Base-by-base conservation (phyloP, 2,888 invertebrate species). In the Hanleya hanleyi region DNA sequence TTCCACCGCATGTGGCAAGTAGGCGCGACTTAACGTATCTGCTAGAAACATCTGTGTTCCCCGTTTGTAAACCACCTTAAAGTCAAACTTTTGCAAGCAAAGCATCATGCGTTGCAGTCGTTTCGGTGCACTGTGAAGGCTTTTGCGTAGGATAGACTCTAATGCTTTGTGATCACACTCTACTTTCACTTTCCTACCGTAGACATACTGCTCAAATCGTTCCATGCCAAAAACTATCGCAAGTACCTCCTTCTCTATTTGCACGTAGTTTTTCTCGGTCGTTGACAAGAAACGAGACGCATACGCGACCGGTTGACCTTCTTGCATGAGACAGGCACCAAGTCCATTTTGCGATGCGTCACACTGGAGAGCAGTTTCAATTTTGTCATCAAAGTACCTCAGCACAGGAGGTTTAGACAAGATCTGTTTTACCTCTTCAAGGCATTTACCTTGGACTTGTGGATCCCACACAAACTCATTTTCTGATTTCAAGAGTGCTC, bases 121-220 rank as follows among this genome's bases (percentile, higher is more conserved):
- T 37, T 69, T 72, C 6, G 69, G 68, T n/a, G 69, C 61, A 32
- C 51, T 62, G 18, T 51, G 35, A 15, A 71, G 67, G 57, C 65
- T 51, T 37, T 74, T 76, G 3, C 37, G 32, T 15, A 61, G 26
- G 3, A 74, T 74, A 7, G 65, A 57, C 18, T 76, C 73, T 9
- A 74, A 35, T 22, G 76, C 71, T 41, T 76, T 74, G 29, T 76
- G 76, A 29, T 76, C 76, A 2, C 74, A 69, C n/a, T 74, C 69
- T 18, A 74, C 51, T 37, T 67, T 64, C 41, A 41, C 41, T 41
- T 41, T 41, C 41, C 41, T 41, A 12, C 41, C 41, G 18, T 41
- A n/a, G n/a, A n/a, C n/a, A 18, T 41, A 41, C 41, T 41, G 41
- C 18, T 41, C 41, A 12, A 41, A 41, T 18, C 18, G 6, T 73